Evolutionary conservation across 2,113 vertebrate species (phyloP), one percentile per base, ranked within the genome.

Genomic region (Corythoichthys haematopterus): DNA sequence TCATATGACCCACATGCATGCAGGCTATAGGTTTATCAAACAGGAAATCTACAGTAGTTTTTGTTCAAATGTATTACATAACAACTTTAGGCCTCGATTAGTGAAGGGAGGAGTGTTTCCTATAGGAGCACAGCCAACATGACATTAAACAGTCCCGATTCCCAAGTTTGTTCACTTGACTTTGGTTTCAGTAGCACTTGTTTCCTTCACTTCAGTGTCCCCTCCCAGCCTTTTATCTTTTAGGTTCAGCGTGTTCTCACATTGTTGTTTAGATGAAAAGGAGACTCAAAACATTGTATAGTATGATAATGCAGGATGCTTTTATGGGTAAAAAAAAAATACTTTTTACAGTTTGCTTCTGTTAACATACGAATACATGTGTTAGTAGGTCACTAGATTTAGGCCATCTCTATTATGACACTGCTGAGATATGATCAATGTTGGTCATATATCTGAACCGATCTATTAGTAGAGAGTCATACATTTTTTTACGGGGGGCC

Each of bases 211-310:
- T 47, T 10, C 20, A 15, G 16, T 16, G 11, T 64, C 75, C 66
- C 60, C 78, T 76, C 81, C 85, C 75, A 78, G 33, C 43, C 56
- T 56, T 79, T 87, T 86, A 80, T 87, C 56, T 79, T 53, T 56
- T 45, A 9, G 36, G 59, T 36, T 77, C 72, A 82, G 79, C 75
- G 84, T 80, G 87, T 64, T 79, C 71, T 67, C 60, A 65, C 55
- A 77, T 84, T 87, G 80, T 88, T 70, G 28, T 11, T 46, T 8
- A 45, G 35, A 64, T 67, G n/a, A 61, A 64, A 62, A 72, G 59
- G 64, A 56, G 68, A 65, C 77, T 36, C 47, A 61, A 35, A 67
- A 63, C 35, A 71, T 37, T 15, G 14, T 20, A 14, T 37, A 9
- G 3, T 36, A 4, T 47, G 10, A 61, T 55, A 11, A 6, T 47